These are phyloP conservation scores for Oasisia sp. DNA, from an alignment of 2,888 invertebrate genomes.

Conservation along the genomic window DNA sequence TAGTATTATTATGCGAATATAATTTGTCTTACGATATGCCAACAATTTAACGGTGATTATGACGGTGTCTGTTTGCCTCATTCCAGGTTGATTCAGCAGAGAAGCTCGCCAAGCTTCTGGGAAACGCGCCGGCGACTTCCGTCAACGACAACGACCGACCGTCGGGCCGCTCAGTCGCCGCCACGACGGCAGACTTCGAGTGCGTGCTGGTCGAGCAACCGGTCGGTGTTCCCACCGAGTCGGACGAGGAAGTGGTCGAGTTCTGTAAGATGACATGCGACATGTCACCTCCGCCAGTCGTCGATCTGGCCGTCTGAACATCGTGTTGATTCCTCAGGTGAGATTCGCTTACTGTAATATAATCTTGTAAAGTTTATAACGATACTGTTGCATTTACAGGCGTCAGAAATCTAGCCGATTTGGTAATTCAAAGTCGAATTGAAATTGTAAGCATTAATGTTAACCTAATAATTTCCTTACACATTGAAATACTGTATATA, in stretches of 20 bases:
- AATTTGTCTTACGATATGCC: too few species aligned
- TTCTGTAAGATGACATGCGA: slow-evolving; percentile 47
- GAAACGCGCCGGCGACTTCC: not conserved
- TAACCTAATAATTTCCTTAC: too few species aligned
- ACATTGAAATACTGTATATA: too few species aligned
- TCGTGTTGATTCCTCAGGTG: not conserved
- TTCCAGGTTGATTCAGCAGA: slow-evolving; percentile 40
- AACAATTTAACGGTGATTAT: not conserved
- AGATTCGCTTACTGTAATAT: not conserved
- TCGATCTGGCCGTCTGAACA: slow-evolving; percentile 46
- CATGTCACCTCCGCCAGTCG: slow-evolving; percentile 46
- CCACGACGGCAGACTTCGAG: slow-evolving; percentile 28
- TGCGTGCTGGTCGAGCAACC: slow-evolving; percentile 39
- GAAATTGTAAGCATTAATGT: too few species aligned
- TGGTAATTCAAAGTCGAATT: too few species aligned
- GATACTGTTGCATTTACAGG: too few species aligned
- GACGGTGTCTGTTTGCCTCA: not conserved
- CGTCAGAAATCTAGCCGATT: too few species aligned
- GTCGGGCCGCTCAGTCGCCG: not conserved
- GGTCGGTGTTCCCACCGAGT: slow-evolving; percentile 39
- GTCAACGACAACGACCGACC: slow-evolving; percentile 35
- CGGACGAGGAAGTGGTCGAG: slow-evolving; percentile 46
- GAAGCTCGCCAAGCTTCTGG: slow-evolving; percentile 38
- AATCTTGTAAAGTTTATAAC: not conserved
- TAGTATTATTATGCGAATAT: too few species aligned